Percentiles rank a stretch among this genome's conserved stretches.
Conservation (phyloP, 2,113 vertebrate species). For the Tragulus kanchil region DNA sequence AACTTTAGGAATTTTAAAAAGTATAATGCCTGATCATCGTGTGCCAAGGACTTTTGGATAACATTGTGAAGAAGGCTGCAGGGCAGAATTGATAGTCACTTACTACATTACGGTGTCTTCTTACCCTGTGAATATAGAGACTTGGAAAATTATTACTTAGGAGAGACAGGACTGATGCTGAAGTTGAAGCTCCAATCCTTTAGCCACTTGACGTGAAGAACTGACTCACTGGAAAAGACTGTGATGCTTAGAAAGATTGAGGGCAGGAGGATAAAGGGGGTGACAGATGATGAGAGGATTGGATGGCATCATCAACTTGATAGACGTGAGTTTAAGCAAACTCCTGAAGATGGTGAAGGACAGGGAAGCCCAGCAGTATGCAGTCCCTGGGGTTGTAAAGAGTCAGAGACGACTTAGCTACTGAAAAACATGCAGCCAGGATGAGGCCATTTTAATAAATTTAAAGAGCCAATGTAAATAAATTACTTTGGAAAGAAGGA, state of each 20-base stretch:
- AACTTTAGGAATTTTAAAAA: not conserved
- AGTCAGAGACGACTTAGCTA: not conserved
- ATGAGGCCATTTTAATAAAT: not conserved
- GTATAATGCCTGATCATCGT: not conserved
- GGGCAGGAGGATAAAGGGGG: not conserved
- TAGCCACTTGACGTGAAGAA: not conserved
- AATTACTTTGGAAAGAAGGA: not conserved
- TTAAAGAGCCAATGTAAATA: not conserved
- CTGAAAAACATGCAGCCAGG: not conserved
- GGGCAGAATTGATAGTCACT: not conserved
- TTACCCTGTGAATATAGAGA: not conserved
- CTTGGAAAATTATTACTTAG: not conserved
- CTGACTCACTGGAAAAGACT: not conserved
- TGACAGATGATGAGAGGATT: not conserved
- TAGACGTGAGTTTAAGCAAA: not conserved
- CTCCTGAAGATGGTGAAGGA: not conserved
- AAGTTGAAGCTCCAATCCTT: not conserved
- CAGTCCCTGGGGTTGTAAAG: not conserved
- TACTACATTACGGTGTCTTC: not conserved
- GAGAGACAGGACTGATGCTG: not conserved
- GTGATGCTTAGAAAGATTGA: not conserved
- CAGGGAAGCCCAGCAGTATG: not conserved
- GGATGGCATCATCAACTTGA: not conserved
- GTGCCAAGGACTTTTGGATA: not conserved
- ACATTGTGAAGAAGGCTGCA: not conserved